A percentile compares a stretch with the other conserved stretches of the same genome.
These are phyloP conservation scores for Temnothorax nylanderi DNA, from an alignment of 1,140 invertebrate genomes.

Conservation along the genomic window DNA sequence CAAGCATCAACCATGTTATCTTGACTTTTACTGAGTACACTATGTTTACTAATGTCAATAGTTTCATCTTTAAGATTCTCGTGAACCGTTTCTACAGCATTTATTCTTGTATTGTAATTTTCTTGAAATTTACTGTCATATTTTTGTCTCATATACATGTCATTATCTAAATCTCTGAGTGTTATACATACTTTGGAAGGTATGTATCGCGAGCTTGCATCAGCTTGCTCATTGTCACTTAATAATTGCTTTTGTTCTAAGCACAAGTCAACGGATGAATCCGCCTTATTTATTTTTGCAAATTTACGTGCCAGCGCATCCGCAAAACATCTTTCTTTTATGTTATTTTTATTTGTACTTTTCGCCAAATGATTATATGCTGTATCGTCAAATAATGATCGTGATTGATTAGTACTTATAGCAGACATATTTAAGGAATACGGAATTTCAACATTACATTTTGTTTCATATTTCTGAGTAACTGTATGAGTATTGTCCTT, in stretches of 20 bases:
- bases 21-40: slow-evolving; percentile 1
- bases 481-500: not conserved
- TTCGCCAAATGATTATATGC: slow-evolving; percentile 23
- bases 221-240: not conserved
- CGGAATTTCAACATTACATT: not conserved
- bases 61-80: not conserved
- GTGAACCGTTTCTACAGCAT: not conserved
- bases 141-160: not conserved
- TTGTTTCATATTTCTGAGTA: slow-evolving; percentile 8
- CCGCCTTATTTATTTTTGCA: not conserved
- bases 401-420: slow-evolving; percentile 17
- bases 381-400: slow-evolving; percentile 55
- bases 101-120: not conserved
- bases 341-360: not conserved
- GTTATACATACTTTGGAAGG: no score
- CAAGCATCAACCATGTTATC: not conserved
- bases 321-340: not conserved
- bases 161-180: not conserved
- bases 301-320: not conserved
- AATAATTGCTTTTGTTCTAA: slow-evolving; percentile 2
- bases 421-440: slow-evolving; percentile 14
- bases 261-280: not conserved
- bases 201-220: not conserved
- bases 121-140: not conserved
- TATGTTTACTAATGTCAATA: not conserved